Conservation (phyloP, 2,113 vertebrate species). For the Azemiops feae region DNA sequence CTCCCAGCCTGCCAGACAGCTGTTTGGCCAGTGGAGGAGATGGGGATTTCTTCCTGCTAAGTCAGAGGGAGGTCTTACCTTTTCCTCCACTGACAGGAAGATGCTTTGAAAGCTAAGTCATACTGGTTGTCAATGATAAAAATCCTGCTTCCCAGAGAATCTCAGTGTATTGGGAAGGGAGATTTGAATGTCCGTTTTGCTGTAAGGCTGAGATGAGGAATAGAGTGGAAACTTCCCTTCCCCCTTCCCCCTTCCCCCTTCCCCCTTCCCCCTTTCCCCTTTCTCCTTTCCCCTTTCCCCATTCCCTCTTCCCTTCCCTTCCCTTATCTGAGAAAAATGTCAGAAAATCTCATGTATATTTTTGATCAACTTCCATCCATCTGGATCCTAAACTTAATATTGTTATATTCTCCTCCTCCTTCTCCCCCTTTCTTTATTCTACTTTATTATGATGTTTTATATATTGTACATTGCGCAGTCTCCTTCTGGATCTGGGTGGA, state of each 20-base stretch:
- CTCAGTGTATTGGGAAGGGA: not conserved
- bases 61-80: not conserved
- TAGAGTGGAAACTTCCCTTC: not conserved
- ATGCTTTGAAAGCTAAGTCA: not conserved
- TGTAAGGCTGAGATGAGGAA: not conserved
- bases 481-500: not conserved
- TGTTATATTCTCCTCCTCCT: not conserved
- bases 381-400: not conserved
- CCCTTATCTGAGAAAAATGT: not conserved
- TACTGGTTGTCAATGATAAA: not conserved
- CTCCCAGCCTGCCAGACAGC: not conserved
- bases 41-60: not conserved
- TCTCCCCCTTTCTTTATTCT: not conserved
- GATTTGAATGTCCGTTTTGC: not conserved
- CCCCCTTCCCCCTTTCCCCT: accelerated
- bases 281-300: not conserved
- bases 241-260: not conserved
- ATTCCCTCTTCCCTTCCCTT: not conserved
- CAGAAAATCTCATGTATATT: not conserved
- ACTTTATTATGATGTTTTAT: not conserved
- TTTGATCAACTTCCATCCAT: not conserved
- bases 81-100: not conserved
- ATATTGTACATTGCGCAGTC: not conserved
- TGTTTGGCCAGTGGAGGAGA: not conserved
- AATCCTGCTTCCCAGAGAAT: not conserved